Conservation (phyloP, 1,140 invertebrate genomes). For the Drosophila seguyi region DNA sequence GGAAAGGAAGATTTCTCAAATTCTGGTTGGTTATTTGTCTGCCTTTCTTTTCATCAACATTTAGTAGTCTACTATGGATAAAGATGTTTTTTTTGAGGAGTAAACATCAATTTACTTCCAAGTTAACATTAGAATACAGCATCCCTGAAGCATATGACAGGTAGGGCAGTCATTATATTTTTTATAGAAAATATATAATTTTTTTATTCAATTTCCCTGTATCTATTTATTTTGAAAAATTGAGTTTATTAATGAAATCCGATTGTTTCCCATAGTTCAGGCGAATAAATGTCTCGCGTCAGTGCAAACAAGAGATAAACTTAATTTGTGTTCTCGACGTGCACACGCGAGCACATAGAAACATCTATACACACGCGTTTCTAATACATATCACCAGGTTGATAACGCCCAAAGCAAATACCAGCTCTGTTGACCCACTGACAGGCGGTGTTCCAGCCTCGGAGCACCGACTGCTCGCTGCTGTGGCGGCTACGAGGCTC, state of each 20-base stretch:
- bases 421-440: slow-evolving; percentile 32
- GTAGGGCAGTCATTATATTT: too few relatives aligned
- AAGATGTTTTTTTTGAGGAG: neutral
- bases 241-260: slow-evolving; percentile 1
- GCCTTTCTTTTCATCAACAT: neutral
- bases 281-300: neutral
- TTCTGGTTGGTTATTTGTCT: neutral
- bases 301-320: slow-evolving; percentile 2
- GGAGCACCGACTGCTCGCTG: slow-evolving; percentile 40
- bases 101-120: neutral
- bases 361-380: slow-evolving; percentile 8
- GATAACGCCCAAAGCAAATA: slow-evolving; percentile 31
- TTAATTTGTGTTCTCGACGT: slow-evolving; percentile 8
- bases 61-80: neutral
- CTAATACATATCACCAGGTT: slow-evolving; percentile 18
- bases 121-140: neutral
- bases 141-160: too few relatives aligned
- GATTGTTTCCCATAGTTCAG: neutral
- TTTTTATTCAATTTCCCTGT: neutral
- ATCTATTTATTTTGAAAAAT: neutral
- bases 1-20: neutral
- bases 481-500: neutral
- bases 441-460: slow-evolving; percentile 41
- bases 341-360: neutral
- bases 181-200: too few relatives aligned